phyloP scores from a whole-genome alignment of 2,888 invertebrate genomes.

The Chydorus sphaericus region DNA sequence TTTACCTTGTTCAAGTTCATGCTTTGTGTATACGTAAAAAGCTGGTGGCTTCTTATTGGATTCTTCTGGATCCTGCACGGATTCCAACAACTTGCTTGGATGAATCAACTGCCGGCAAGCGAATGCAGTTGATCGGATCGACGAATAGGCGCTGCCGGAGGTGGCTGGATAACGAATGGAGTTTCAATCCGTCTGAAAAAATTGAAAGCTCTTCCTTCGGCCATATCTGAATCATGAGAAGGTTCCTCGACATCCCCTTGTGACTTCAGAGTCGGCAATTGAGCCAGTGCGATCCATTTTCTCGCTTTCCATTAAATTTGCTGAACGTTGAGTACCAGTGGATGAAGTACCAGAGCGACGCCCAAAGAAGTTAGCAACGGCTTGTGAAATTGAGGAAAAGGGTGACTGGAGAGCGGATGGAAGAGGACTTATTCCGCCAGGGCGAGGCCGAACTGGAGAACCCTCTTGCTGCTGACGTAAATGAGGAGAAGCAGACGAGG shows the following conservation, averaged over 20 bases:
- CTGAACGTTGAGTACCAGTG: neutral
- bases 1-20: neutral
- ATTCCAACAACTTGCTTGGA: conserved; percentile 4
- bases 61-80: neutral
- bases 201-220: neutral
- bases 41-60: conserved; percentile 2
- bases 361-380: conserved; percentile 13
- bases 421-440: neutral
- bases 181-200: neutral
- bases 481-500: neutral
- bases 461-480: neutral
- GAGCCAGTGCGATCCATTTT: neutral
- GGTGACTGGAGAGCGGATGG: conserved; percentile 11
- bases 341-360: conserved; percentile 1
- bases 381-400: conserved; percentile 12
- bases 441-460: neutral
- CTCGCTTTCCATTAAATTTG: neutral
- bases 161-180: neutral
- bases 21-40: conserved; percentile 11
- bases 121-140: too few species aligned
- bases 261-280: neutral
- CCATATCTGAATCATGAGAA: neutral
- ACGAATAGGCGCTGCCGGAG: too few species aligned
- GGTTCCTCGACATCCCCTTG: too few species aligned
- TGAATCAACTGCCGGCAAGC: neutral